Conservation (phyloP, 2,888 invertebrate species). For the Caenorhabditis japonica region DNA sequence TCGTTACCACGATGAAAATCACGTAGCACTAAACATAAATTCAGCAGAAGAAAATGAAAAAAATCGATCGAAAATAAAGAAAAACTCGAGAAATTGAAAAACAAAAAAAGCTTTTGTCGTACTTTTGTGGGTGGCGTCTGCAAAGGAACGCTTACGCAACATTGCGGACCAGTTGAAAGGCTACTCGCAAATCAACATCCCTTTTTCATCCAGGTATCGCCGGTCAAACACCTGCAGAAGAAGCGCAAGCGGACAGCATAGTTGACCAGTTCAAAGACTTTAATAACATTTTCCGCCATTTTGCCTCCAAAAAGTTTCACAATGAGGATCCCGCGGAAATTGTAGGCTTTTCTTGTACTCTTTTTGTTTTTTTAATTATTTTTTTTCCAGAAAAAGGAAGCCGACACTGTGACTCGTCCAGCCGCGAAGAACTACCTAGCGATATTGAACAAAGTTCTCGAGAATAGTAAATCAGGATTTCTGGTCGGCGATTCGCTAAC, state of each 20-base stretch:
- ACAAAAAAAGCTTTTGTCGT: too few relatives aligned
- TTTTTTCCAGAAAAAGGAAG: slow-evolving; percentile 18
- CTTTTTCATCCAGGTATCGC: slow-evolving; percentile 1
- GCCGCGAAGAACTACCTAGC: slow-evolving; percentile 7
- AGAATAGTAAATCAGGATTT: slow-evolving; percentile 10
- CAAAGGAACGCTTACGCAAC: too few relatives aligned
- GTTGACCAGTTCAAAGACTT: neutral
- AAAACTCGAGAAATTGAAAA: too few relatives aligned
- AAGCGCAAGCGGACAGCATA: neutral
- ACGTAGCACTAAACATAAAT: too few relatives aligned
- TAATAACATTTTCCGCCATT: slow-evolving; percentile 28
- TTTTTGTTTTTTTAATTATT: neutral
- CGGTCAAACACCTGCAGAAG: neutral
- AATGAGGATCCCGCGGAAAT: slow-evolving; percentile 17
- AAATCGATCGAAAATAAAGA: too few relatives aligned
- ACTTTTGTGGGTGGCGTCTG: too few relatives aligned
- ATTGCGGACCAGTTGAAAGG: too few relatives aligned
- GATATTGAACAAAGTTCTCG: slow-evolving; percentile 9
- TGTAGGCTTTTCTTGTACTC: too few relatives aligned
- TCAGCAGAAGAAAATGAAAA: too few relatives aligned
- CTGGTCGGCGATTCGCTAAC: slow-evolving; percentile 32
- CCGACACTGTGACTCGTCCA: slow-evolving; percentile 3
- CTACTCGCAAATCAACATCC: too few relatives aligned
- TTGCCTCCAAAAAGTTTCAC: slow-evolving; percentile 13
- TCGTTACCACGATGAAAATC: too few relatives aligned